Base-by-base conservation (phyloP, 2,888 invertebrate species). In the Pollenia amentaria region DNA sequence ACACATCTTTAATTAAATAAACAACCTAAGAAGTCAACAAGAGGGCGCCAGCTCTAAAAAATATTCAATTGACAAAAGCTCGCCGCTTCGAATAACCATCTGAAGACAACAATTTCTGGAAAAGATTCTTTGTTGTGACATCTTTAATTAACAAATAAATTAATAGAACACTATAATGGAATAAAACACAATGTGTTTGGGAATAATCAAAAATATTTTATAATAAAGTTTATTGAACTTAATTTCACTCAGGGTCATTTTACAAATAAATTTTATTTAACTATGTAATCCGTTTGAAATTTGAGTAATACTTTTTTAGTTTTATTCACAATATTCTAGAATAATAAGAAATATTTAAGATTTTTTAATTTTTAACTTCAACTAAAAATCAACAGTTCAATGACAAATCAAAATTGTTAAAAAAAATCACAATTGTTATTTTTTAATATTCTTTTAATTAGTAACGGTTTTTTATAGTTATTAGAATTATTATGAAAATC, bases 61-160 rank as follows among this genome's bases (percentile, higher is more conserved):
- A 48, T 51, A 16, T 42, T 70, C 62, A 53, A 80, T 72, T 80
- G 72, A 64, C 38, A 72, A 81, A 67, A 16, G 60, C 16, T 8
- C 1, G n/a, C 81, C 67, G 57, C 75, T 38, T 12, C 21, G 7
- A 53, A 46, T 1, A 65, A 42, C 7, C 18, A 18, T 44, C 3
- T 38, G 0, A n/a, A 29, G 7, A 3, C 40, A 64, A 46, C 14
- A 11, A 72, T 40, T 11, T 11, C 0, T 53, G 8, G 10, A 53
- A 72, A 38, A 46, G 38, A 55, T 38, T 72, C 12, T 62, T 60
- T 82, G 62, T 82, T 82, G 82, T 82, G 82, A 82, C 82, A 82
- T 44, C 1, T 62, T 82, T 3, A 69, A 62, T 82, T 53, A 14
- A 7, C 8, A 57, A 51, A 7, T 11, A 53, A 72, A 62, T 60